phyloP scores from a whole-genome alignment of 2,888 invertebrate genomes.

The Caenorhabditis sp. region DNA sequence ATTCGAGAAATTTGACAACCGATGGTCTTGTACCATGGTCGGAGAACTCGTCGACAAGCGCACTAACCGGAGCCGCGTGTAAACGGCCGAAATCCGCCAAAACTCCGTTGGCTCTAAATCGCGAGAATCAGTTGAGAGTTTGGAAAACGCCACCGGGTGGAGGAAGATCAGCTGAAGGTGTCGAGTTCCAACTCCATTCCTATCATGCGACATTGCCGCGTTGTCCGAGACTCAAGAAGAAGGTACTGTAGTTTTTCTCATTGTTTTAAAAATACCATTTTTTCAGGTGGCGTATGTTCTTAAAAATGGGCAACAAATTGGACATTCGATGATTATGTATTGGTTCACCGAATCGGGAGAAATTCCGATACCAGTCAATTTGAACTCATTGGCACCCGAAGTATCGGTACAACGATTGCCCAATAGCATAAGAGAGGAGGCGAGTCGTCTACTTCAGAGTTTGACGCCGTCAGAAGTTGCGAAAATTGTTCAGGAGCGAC shows the following conservation, averaged over 20 bases:
- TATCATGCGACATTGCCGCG: constrained; percentile 55
- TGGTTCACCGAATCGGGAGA: constrained; percentile 51
- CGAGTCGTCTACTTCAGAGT: constrained; percentile 18
- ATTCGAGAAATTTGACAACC: constrained; percentile 50
- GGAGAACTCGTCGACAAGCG: constrained; percentile 21
- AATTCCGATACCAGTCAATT: constrained; percentile 39
- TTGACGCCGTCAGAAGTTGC: constrained; percentile 33
- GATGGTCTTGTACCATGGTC: constrained; percentile 59
- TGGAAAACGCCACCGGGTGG: constrained; percentile 21
- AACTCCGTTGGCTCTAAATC: constrained; percentile 35
- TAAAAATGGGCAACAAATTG: constrained; percentile 47
- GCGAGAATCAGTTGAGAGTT: constrained; percentile 35
- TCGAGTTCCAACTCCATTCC: constrained; percentile 47
- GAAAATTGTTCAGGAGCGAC: constrained; percentile 29
- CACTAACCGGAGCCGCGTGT: constrained; percentile 1
- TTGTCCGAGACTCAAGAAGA: constrained; percentile 52
- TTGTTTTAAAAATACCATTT: background rate
- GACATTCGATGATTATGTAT: constrained; percentile 53
- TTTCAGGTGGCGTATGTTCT: constrained; percentile 48
- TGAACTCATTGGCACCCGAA: constrained; percentile 18
- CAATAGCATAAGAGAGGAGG: constrained; percentile 35
- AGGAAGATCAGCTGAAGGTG: constrained; percentile 6
- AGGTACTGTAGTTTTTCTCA: constrained; percentile 7
- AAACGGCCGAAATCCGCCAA: constrained; percentile 44
- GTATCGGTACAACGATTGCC: constrained; percentile 36